Conservation (phyloP, 2,888 invertebrate species). For the Drosophila lacicola region DNA sequence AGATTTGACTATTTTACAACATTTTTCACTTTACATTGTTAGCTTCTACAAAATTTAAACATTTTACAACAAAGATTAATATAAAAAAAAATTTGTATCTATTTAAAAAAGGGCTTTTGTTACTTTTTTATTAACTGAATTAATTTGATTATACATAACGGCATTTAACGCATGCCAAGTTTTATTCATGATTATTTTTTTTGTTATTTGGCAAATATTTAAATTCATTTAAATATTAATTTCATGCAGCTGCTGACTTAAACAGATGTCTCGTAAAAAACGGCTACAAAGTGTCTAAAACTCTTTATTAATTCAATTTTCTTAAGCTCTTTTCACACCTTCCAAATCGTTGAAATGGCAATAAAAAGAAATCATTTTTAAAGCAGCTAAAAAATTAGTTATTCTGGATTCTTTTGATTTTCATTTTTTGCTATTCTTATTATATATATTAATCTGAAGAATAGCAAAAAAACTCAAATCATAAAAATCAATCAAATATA, state of each 20-base stretch:
- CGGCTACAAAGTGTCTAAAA: no score
- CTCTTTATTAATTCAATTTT: slow-evolving; percentile 20
- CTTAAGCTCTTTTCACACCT: slow-evolving; percentile 42
- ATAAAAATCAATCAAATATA: no score
- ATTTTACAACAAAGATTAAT: no score
- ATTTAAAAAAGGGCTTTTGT: background rate
- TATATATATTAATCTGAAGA: no score
- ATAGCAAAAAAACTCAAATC: no score
- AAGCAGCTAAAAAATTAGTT: background rate
- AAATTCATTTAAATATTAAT: slow-evolving; percentile 8
- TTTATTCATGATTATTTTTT: background rate
- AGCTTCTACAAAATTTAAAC: no score
- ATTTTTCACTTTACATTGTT: no score
- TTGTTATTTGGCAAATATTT: background rate
- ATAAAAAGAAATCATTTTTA: slow-evolving; percentile 9
- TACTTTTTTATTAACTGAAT: background rate
- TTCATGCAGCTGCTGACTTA: slow-evolving; percentile 2
- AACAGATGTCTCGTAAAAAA: slow-evolving; percentile 5
- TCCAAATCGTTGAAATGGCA: slow-evolving; percentile 29
- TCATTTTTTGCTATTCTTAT: no score
- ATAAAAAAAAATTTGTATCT: no score
- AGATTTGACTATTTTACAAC: no score
- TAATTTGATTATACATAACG: slow-evolving; percentile 8
- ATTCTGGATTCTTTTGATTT: no score
- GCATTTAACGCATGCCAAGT: slow-evolving; percentile 17